Evolutionary conservation across 1,140 invertebrate genomes (phyloP).

Genomic region (Papilio dardanus): DNA sequence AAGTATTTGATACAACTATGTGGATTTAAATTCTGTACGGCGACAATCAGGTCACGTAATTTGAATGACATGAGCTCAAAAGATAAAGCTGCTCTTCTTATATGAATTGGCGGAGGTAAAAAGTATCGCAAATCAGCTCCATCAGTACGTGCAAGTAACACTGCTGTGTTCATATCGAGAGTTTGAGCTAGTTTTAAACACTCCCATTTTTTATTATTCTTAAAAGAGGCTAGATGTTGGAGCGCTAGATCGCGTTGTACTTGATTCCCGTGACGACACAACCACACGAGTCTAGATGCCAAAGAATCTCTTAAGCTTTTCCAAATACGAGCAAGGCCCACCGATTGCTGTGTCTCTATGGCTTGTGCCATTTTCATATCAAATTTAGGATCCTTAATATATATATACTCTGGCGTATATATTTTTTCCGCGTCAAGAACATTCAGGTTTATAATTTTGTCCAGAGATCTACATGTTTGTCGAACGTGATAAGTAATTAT

Average conservation of each 20-base stretch:
- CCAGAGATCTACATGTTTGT: constrained; percentile 56
- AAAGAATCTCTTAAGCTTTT: constrained; percentile 73
- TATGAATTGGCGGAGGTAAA: constrained; percentile 84
- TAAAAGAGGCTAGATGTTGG: constrained; percentile 69
- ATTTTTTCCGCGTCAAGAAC: constrained; percentile 73
- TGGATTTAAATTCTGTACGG: constrained; percentile 80
- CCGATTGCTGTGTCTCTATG: constrained; percentile 51
- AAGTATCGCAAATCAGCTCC: constrained; percentile 85
- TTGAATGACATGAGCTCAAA: constrained; percentile 81
- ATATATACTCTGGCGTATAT: constrained; percentile 67
- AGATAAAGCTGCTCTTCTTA: constrained; percentile 74
- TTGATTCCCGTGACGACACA: constrained; percentile 70
- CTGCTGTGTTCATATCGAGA: constrained; percentile 85
- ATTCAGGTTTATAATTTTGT: constrained; percentile 64
- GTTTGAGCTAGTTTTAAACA: constrained; percentile 86
- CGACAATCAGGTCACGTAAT: constrained; percentile 82
- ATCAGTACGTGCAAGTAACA: constrained; percentile 84
- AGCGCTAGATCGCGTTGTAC: constrained; percentile 71
- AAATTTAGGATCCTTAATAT: constrained; percentile 71
- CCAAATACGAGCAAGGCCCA: constrained; percentile 66
- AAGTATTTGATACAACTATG: constrained; percentile 87
- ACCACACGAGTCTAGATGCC: constrained; percentile 70
- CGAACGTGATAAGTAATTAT: constrained; percentile 60
- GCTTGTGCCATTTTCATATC: constrained; percentile 59
- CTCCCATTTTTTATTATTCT: constrained; percentile 82